Evolutionary conservation across 2,113 vertebrate genomes (phyloP).

Genomic region (Ochotona curzoniae): DNA sequence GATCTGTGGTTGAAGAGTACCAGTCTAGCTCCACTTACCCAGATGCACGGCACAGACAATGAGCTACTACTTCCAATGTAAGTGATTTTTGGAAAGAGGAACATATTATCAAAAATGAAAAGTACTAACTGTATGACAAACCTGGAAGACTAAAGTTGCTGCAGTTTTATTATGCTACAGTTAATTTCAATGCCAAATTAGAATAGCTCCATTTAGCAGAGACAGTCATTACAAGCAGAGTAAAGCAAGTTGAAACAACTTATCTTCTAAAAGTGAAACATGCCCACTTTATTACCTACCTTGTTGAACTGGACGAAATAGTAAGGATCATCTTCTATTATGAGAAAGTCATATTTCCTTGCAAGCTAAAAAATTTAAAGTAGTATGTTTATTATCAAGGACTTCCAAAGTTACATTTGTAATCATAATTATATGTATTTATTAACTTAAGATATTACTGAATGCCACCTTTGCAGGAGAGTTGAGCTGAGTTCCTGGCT

Average conservation of each 20-base stretch:
- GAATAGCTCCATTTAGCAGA: not conserved
- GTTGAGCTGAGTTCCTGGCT: too few relatives aligned
- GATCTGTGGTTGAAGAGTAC: not conserved
- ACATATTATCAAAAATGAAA: not conserved
- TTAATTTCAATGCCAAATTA: not conserved
- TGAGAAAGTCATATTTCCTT: slow-evolving; percentile 94
- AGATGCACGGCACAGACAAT: not conserved
- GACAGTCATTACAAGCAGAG: not conserved
- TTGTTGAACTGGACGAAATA: slow-evolving; percentile 97
- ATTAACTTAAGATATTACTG: not conserved
- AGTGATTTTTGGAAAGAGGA: slow-evolving; percentile 32
- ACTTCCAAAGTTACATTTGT: not conserved
- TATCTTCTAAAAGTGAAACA: not conserved
- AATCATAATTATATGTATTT: not conserved
- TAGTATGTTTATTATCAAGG: slow-evolving; percentile 33
- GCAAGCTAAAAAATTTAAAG: slow-evolving; percentile 89
- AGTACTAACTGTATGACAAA: slow-evolving; percentile 9
- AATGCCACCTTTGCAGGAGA: too few relatives aligned
- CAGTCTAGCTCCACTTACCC: not conserved
- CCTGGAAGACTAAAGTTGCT: not conserved
- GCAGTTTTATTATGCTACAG: too few relatives aligned
- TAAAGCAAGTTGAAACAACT: not conserved
- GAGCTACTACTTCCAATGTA: not conserved
- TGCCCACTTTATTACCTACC: slow-evolving; percentile 83
- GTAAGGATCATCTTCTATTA: slow-evolving; percentile 98